A percentile compares a stretch with the other conserved stretches of the same genome.
These are phyloP conservation scores for Lithodes maja DNA, from an alignment of 2,888 invertebrate genomes.

Conservation along the genomic window DNA sequence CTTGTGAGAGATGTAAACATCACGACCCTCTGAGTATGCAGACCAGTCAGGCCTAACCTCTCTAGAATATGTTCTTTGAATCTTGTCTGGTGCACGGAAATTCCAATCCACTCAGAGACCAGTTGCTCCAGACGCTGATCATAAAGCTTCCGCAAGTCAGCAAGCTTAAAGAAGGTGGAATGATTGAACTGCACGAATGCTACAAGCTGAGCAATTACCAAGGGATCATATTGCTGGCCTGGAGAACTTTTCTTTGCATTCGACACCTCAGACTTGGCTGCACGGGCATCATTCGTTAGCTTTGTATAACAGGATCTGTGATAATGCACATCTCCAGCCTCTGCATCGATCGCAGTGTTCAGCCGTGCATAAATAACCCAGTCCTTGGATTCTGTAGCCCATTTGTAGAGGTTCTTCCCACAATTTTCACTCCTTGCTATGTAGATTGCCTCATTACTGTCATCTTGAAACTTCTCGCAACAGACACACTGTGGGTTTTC, in stretches of 20 bases:
- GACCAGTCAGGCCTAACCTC: neutral
- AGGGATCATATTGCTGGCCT: neutral
- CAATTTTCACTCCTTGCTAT: neutral
- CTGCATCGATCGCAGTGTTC: neutral
- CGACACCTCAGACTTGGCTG: neutral
- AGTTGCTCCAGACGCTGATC: slow-evolving; percentile 2
- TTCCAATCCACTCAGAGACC: slow-evolving; percentile 11
- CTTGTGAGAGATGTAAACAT: neutral
- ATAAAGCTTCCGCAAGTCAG: neutral
- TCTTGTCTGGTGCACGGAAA: neutral
- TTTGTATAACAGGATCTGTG: neutral
- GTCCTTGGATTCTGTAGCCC: neutral
- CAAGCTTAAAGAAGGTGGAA: neutral
- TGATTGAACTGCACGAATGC: neutral
- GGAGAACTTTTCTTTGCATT: neutral
- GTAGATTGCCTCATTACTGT: neutral
- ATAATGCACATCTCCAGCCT: slow-evolving; percentile 10
- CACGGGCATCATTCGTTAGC: neutral
- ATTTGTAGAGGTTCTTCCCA: neutral
- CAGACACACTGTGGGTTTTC: slow-evolving; percentile 10
- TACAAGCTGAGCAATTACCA: slow-evolving; percentile 9
- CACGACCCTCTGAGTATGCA: neutral
- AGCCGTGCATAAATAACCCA: slow-evolving; percentile 5
- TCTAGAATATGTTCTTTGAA: neutral
- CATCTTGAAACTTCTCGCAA: neutral